Evolutionary conservation across 2,113 vertebrate species (phyloP), one percentile per base, ranked within the genome.

Genomic region (Petrocephalus microphthalmus): DNA sequence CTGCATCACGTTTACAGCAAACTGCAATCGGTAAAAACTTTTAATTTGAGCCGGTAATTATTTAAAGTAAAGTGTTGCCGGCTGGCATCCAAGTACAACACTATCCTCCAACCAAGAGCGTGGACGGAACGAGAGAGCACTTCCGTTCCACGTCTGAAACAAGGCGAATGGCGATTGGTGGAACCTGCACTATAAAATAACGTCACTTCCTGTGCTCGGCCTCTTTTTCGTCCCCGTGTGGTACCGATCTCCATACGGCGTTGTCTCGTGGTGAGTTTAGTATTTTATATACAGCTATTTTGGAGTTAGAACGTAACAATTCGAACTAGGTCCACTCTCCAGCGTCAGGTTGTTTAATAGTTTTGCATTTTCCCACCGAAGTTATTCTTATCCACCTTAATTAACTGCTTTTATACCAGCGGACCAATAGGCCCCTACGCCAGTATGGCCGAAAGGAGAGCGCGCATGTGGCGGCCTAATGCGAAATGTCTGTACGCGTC

Each of bases 221-320:
- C 93, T 94, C 94, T 96, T 98, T 94, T 94, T 90, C 92, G 94
- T 82, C 60, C 78, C 93, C 93, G 94, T 89, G 45, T 92, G 67
- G 5, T 57, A 0, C 1, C 20, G 91, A 90, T 91, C 87, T 98
- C 95, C 92, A 97, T 93, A 96, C 97, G 97, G 97, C 97, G 94
- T 99, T 98, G 96, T 95, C 47, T 93, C 93, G 94, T 91, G 94
- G 97, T 97, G 93, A 96, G 97, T 93, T 5, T 1, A 64, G 6
- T 25, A 81, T 29, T 86, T 7, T 60, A 53, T 87, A 19, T 20
- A 3, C 0, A 0, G 0, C 83, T 19, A 20, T 81, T 89, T 33
- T 2, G 2, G 0, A 25, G 78, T 88, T 89, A 15, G 82, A 81
- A 22, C 0, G 0, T 0, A 4, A 11, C 22, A 29, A 20, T 1